Base-by-base conservation (phyloP, 2,797 vertebrate genomes). In the Muscicapa striata region DNA sequence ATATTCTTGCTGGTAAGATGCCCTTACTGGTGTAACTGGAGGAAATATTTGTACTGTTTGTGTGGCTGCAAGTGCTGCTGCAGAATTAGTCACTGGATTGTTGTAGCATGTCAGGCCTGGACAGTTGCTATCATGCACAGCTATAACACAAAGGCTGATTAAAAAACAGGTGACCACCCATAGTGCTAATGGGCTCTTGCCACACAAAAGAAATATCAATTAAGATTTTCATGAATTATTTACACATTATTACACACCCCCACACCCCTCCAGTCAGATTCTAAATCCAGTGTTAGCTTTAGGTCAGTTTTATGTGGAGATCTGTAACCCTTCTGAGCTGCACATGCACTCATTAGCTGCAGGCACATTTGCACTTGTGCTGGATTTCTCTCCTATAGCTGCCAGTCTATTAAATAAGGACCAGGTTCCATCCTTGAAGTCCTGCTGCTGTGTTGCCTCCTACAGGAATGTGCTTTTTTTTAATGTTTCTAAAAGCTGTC, bases 161-260 rank as follows among this genome's bases (percentile, higher is more conserved):
- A 93, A 97, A 96, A 94, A 58, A 4, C 69, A 87, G 83, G 84
- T 95, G 94, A 91, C 84, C 58, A n/a, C 52, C 62, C 77, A 43
- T 58, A 75, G 81, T 70, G 49, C 72, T 91, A 94, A 95, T 61
- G 46, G 59, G 9, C 27, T 70, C 86, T 90, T 90, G 58, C 80
- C 67, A 74, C 52, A 54, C 81, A 78, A 94, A 95, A 88, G 48
- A 86, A 95, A 96, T 85, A 89, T 84, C 94, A 96, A 90, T 96
- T 95, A 95, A 94, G 94, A 93, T 93, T 93, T 87, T 93, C 91
- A 94, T 94, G 78, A 97, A 93, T 95, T 96, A 95, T 96, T 97
- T 95, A 89, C 75, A 91, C 59, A 36, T 61, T 45, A 8, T 13
- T 22, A 24, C 29, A 15, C 21, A 15, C 11, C 17, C 14, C 9